Evolutionary conservation across 2,113 vertebrate genomes (phyloP), one percentile per base, ranked within the genome.

Genomic region (Rhabdomys dilectus): DNA sequence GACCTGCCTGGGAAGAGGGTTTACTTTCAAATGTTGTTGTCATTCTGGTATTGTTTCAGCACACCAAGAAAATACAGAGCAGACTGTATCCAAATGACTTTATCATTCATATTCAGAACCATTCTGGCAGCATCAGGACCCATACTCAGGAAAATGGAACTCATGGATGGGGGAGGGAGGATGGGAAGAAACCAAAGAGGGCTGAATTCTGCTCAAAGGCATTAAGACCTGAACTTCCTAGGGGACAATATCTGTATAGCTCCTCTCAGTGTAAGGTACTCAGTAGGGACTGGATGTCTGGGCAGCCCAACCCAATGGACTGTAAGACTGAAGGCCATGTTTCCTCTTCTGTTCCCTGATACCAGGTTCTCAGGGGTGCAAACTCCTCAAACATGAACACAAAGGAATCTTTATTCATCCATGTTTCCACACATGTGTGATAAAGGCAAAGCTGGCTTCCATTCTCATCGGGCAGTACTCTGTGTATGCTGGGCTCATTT

Each of bases 331-430:
- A 39, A 24, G 17, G 31, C 19, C 34, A 15, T 0, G 0, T 31
- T 12, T 81, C 39, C 36, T 78, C 12, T n/a, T 87, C 31, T 0
- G 0, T 9, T 76, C 6, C 24, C 58, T 29, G 53, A 8, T 39
- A 56, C 36, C 39, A 34, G 51, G 45, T 22, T 8, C 36, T 76
- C 51, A 3, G 9, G 15, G 9, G 70, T 9, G 1, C 26, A 3
- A 10, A 26, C 7, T 42, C 39, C 1, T 0, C 22, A 48, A n/a
- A 87, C 51, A 21, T 53, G 4, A 77, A 19, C 36, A 10, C 0
- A 0, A 26, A 64, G 0, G 56, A 3, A 16, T 19, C 42, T 45
- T 39, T 5, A 3, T 21, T 51, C 78, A 12, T 11, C 17, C 1
- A 2, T 29, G 64, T 56, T 68, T 81, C 15, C 17, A 39, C 10